A percentile compares a stretch with the other conserved stretches of the same genome.
These are phyloP conservation scores for Actenoides hombroni DNA, from an alignment of 2,113 vertebrate genomes.

Conservation along the genomic window DNA sequence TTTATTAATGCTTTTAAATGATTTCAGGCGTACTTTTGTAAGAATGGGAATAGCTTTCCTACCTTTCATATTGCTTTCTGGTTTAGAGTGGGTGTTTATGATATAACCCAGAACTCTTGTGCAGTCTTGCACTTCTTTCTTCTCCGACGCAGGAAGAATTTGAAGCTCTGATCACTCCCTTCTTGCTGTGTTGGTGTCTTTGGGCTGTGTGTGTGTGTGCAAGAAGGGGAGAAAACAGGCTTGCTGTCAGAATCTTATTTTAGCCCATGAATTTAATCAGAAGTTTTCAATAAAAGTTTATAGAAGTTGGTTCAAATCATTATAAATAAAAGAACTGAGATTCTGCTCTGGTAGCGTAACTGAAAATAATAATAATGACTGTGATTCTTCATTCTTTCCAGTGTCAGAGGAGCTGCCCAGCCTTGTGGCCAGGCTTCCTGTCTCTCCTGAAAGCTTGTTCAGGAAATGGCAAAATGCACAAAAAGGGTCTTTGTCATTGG, in stretches of 20 bases:
- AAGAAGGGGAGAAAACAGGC: not conserved
- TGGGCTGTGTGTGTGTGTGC: not conserved
- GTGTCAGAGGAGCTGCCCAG: constrained; percentile 45
- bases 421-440: constrained; percentile 58
- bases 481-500: constrained; percentile 38
- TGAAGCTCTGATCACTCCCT: not conserved
- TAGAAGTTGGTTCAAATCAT: not conserved
- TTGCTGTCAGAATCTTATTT: not conserved
- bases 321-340: constrained; percentile 21
- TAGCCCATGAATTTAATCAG: not conserved
- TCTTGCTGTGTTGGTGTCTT: not conserved
- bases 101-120: not conserved
- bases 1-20: not conserved
- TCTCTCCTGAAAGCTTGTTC: constrained; percentile 51
- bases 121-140: not conserved
- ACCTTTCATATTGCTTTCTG: not conserved
- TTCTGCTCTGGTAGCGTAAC: not conserved
- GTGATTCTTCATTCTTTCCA: constrained; percentile 31
- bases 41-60: not conserved
- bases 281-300: constrained; percentile 26
- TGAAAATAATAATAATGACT: constrained; percentile 25
- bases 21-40: not conserved
- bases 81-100: not conserved
- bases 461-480: constrained; percentile 29
- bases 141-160: not conserved